These are phyloP conservation scores for Candoia aspera DNA, from an alignment of 2,113 vertebrate species.

Conservation along the genomic window DNA sequence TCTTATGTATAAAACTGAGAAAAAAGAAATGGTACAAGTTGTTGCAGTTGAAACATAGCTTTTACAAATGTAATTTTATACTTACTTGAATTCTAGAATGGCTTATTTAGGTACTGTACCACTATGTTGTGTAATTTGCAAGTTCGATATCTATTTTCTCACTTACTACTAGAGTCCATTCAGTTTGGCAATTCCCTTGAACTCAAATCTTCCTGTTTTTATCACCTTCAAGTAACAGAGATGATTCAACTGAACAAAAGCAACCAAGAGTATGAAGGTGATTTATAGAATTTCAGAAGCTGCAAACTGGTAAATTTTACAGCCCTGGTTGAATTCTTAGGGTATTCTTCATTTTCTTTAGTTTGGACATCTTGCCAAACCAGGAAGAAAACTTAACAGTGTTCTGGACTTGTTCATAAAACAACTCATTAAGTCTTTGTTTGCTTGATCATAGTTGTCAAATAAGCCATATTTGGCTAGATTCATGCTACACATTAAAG, in stretches of 20 bases:
- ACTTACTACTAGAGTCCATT: conserved; percentile 49
- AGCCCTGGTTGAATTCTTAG: conserved; percentile 51
- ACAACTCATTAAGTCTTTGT: not conserved
- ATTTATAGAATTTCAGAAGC: conserved; percentile 47
- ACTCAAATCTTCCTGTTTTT: conserved; percentile 27
- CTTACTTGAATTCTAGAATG: conserved; percentile 63
- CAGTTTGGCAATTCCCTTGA: conserved; percentile 49
- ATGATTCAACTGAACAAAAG: conserved; percentile 59
- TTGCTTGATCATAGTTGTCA: not conserved
- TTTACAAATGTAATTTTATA: conserved; percentile 55
- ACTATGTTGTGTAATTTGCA: conserved; percentile 71
- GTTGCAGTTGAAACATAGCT: conserved; percentile 58
- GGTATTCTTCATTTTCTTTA: conserved; percentile 26
- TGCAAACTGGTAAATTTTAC: conserved; percentile 67
- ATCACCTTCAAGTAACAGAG: conserved; percentile 60
- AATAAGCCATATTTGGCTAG: not conserved
- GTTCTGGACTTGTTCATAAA: not conserved
- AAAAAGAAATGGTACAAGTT: conserved; percentile 63
- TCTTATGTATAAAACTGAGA: conserved; percentile 38
- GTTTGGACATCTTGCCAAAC: not conserved
- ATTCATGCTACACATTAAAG: not conserved
- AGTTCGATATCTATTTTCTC: conserved; percentile 54
- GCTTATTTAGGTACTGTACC: conserved; percentile 64
- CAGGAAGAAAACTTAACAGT: not conserved
- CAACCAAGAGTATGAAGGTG: conserved; percentile 57